Evolutionary conservation across 1,140 invertebrate genomes (phyloP).

Genomic region (Sitobion miscanthi): DNA sequence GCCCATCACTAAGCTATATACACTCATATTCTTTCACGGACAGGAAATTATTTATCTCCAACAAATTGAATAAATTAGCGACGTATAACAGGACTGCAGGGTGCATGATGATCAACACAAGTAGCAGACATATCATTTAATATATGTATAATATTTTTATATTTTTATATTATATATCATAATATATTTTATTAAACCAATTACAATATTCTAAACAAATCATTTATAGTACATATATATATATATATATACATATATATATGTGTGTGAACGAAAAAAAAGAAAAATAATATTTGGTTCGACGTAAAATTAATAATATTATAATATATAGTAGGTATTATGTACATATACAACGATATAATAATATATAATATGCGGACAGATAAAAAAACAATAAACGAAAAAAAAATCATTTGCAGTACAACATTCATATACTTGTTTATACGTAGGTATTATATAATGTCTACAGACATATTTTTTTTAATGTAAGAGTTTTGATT

Average conservation of each 20-base stretch:
- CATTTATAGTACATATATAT: neutral
- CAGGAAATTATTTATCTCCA: neutral
- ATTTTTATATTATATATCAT: neutral
- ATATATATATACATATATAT: neutral
- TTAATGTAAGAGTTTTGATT: conserved; percentile 5
- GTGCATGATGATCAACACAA: neutral
- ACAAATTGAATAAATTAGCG: neutral
- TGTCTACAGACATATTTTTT: neutral
- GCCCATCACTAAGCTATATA: no score
- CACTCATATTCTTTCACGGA: neutral
- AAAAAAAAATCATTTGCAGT: conserved; percentile 7
- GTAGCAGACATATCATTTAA: neutral
- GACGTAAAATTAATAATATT: conserved; percentile 25
- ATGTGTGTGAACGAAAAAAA: conserved; percentile 8
- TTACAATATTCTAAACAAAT: conserved; percentile 56
- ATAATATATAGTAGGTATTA: conserved; percentile 20
- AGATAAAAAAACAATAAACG: conserved; percentile 36
- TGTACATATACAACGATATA: conserved; percentile 20
- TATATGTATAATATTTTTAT: neutral
- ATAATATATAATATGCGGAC: conserved; percentile 14
- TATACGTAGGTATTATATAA: neutral
- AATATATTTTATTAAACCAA: conserved; percentile 47
- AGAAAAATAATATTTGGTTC: conserved; percentile 20
- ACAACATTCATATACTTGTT: neutral
- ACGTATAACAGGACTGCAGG: neutral